Evolutionary conservation across 2,797 vertebrate species (phyloP), one percentile per base, ranked within the genome.

Genomic region (Hylomyscus alleni): DNA sequence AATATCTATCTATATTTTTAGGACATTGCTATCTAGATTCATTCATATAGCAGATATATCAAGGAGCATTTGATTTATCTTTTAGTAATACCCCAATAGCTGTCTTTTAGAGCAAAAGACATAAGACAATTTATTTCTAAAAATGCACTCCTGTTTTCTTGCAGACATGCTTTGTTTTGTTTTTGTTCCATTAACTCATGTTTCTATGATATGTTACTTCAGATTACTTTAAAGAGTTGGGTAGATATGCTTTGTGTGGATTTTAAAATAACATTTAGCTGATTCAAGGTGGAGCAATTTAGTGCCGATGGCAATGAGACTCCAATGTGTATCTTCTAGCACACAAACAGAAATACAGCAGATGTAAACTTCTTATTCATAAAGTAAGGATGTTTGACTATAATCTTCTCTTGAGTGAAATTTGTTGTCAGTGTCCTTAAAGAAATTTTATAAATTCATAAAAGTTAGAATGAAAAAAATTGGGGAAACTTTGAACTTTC

Each of bases 191-290:
- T 60, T 69, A 93, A 89, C 37, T 93, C 15, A 84, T 56, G 1
- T 17, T 94, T 97, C 5, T 91, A 1, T 40, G 67, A 3, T 44
- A 37, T 80, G 8, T 15, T 72, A 2, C 11, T 95, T 77, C 24
- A 34, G 76, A 58, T 72, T 93, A 44, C 34, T 97, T 96, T 88
- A 62, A 90, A 92, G 87, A 95, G 11, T 94, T 56, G 34, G 19
- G 14, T 44, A 52, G 7, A 1, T 67, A 50, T 93, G 85, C 60
- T 81, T 90, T 92, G 80, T 88, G n/a, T 94, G 7, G 85, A 77
- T 91, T 54, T 54, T 50, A 82, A 93, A 94, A 50, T 40, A 93
- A 78, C 75, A 89, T 78, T 58, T 76, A 47, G 52, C 0, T 65
- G 9, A 93, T 40, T 65, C n/a, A 89, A 87, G 17, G 26, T 90